Conservation (phyloP, 2,888 invertebrate species). For the Linnaemya tessellans region DNA sequence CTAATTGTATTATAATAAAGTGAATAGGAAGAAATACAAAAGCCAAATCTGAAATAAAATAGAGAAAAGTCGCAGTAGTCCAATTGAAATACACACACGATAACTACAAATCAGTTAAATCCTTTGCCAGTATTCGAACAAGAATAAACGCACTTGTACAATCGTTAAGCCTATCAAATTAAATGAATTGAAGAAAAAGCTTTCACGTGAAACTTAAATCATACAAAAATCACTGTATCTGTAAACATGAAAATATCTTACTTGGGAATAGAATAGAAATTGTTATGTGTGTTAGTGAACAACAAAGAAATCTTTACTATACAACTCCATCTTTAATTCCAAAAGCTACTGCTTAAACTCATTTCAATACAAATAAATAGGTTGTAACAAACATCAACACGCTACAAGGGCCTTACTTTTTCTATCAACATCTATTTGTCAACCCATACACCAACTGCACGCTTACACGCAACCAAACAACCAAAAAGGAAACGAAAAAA, state of each 20-base stretch:
- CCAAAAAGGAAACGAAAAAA: constrained; percentile 22
- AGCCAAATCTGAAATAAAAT: constrained; percentile 1
- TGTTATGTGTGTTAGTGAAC: neutral
- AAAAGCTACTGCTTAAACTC: neutral
- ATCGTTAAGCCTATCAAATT: constrained; percentile 63
- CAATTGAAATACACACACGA: constrained; percentile 14
- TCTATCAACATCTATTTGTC: neutral
- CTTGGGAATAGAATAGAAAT: neutral
- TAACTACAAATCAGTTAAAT: constrained; percentile 39
- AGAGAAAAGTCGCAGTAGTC: constrained; percentile 4
- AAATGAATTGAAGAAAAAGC: constrained; percentile 17
- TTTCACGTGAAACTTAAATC: constrained; percentile 24
- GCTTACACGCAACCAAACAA: neutral
- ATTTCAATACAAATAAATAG: constrained; percentile 6
- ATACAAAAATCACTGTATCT: constrained; percentile 9
- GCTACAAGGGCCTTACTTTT: constrained; percentile 16
- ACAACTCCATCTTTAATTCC: neutral
- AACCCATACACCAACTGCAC: neutral
- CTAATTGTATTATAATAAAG: constrained; percentile 63
- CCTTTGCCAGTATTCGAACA: constrained; percentile 30
- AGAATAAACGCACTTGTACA: constrained; percentile 23
- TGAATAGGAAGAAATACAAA: constrained; percentile 25
- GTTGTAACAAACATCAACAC: neutral
- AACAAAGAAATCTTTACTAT: neutral
- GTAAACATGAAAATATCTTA: neutral